phyloP scores from a whole-genome alignment of 2,113 vertebrate genomes.

The Thalassarche chlororhynchos region DNA sequence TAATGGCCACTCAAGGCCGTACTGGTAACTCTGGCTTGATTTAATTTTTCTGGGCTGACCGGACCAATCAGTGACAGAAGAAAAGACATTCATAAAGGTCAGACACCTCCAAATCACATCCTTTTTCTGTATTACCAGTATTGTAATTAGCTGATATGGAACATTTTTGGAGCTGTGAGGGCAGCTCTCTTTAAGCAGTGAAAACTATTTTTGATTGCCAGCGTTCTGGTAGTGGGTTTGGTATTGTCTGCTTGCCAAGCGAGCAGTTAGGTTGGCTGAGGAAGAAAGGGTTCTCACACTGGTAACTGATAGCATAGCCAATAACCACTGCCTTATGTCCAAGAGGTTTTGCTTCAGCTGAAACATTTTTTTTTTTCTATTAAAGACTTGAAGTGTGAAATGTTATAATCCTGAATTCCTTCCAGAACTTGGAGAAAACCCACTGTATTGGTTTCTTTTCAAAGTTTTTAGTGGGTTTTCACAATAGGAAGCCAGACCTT shows the following conservation, averaged over 20 bases:
- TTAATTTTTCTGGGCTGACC: not conserved
- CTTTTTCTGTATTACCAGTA: not conserved
- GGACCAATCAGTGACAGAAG: not conserved
- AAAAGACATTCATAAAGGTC: not conserved
- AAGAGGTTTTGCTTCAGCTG: not conserved
- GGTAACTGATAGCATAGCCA: not conserved
- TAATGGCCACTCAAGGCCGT: not conserved
- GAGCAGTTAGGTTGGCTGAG: not conserved
- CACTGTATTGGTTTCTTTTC: not conserved
- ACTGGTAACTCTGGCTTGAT: not conserved
- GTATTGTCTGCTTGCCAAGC: not conserved
- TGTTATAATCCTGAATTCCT: not conserved
- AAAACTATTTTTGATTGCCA: not conserved
- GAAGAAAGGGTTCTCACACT: not conserved
- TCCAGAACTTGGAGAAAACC: not conserved
- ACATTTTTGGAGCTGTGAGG: not conserved
- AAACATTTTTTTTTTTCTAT: not conserved
- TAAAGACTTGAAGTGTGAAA: not conserved
- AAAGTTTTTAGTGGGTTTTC: not conserved
- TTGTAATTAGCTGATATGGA: not conserved
- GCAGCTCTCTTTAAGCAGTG: not conserved
- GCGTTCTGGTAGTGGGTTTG: not conserved
- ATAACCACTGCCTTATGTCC: not conserved
- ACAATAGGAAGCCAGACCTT: not conserved
- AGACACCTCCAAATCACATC: not conserved